Evolutionary conservation across 1,140 invertebrate genomes (phyloP).

Genomic region (Bombyx mandarina): DNA sequence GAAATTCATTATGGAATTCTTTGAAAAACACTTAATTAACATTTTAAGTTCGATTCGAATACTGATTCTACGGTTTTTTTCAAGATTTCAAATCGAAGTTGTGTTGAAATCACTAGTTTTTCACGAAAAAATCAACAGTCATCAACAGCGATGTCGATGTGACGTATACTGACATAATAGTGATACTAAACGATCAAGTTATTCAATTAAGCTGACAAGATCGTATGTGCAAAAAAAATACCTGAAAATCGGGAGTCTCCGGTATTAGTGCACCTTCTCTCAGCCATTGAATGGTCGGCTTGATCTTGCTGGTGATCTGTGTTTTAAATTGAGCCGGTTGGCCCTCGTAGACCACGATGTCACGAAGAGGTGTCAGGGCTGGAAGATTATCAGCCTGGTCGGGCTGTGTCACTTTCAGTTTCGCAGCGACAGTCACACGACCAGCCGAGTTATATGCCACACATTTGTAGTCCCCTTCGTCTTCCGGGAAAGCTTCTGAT

Average conservation of each 20-base stretch:
- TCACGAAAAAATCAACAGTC: too few relatives aligned
- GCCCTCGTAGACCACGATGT: constrained; percentile 88
- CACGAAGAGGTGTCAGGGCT: constrained; percentile 83
- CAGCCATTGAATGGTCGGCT: constrained; percentile 90
- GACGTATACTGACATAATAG: too few relatives aligned
- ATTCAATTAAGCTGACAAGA: too few relatives aligned
- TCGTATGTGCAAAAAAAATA: constrained; percentile 40
- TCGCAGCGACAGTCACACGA: constrained; percentile 82
- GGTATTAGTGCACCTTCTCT: constrained; percentile 91
- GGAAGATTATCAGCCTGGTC: constrained; percentile 84
- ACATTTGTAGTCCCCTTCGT: constrained; percentile 93
- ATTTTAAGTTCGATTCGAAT: too few relatives aligned
- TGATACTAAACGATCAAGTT: too few relatives aligned
- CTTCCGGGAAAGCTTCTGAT: constrained; percentile 95
- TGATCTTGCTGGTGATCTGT: constrained; percentile 83
- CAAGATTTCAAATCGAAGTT: too few relatives aligned
- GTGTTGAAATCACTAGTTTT: too few relatives aligned
- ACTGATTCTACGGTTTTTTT: too few relatives aligned
- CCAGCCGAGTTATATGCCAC: constrained; percentile 89
- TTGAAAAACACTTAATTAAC: neutral
- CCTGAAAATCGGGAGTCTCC: constrained; percentile 92
- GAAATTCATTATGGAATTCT: constrained; percentile 5
- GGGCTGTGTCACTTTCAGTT: constrained; percentile 83
- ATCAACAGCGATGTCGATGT: too few relatives aligned
- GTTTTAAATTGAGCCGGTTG: constrained; percentile 91